Evolutionary conservation across 2,888 invertebrate species (phyloP).

Genomic region (Aphodius sticticus): DNA sequence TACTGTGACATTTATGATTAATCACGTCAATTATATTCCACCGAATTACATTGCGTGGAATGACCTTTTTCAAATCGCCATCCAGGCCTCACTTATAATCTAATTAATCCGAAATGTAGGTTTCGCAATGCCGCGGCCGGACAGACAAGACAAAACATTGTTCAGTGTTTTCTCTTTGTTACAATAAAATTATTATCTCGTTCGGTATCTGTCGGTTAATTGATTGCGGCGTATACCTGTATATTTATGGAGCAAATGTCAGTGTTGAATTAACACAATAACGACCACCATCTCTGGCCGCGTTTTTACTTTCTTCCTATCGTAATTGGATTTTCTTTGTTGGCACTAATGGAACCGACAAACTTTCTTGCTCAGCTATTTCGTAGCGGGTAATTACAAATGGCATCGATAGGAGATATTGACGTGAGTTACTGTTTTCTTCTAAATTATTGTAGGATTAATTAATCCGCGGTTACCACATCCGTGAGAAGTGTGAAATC

Average conservation of each 20-base stretch:
- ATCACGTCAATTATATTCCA: background rate
- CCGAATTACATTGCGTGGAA: background rate
- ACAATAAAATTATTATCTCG: background rate
- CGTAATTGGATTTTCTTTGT: background rate
- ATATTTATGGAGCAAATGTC: background rate
- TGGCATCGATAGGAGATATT: background rate
- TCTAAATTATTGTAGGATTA: too few relatives aligned
- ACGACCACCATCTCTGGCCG: background rate
- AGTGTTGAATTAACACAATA: conserved; percentile 4
- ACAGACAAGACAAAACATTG: background rate
- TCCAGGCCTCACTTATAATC: background rate
- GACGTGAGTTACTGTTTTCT: too few relatives aligned
- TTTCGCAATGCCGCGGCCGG: background rate
- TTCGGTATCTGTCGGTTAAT: background rate
- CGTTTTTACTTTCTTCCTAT: background rate
- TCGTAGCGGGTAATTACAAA: background rate
- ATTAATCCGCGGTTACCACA: too few relatives aligned
- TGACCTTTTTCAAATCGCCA: background rate
- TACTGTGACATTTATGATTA: background rate
- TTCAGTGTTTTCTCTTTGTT: background rate
- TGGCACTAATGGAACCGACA: background rate
- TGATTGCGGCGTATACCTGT: background rate
- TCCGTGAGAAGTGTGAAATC: too few relatives aligned
- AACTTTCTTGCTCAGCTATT: background rate
- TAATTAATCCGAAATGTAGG: background rate